Base-by-base conservation (phyloP, 2,888 invertebrate genomes). In the Oithona nana region DNA sequence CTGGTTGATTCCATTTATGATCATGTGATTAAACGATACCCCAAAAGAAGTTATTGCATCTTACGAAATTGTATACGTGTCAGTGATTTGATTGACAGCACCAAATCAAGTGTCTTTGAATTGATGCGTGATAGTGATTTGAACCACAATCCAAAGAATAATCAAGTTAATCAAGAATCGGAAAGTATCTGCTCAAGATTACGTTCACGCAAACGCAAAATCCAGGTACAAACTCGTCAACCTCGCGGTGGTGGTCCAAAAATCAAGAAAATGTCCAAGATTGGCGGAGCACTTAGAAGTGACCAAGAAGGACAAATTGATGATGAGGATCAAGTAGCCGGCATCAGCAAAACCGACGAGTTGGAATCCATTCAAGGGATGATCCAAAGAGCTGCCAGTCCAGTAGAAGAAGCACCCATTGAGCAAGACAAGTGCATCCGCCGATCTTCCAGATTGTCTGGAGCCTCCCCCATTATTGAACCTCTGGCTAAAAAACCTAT, bases 1-100 rank as follows among this genome's bases (percentile, higher is more conserved):
- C 62, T 62, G 39, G 20, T 62, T 24, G 62, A 62, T 39, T 20
- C 29, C 22, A 54, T 62, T 13, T 62, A 62, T 48, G 31, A 62
- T 24, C 54, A 62, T 56, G 56, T 62, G 13, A 13, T 62, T 24
- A 62, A 62, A 24, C 29, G 31, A 28, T 62, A 62, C 52, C 62
- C 62, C 1, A 55, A 56, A 26, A 55, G 62, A 26, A 57, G 56
- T 16, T 62, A 54, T 48, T 62, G 55, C 16, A 62, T 62, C 2
- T 22, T 62, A 8, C 55, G 62, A n/a, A 62, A 62, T 48, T 62
- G 62, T 31, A 54, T 62, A 6, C 28, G 30, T 13, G 62, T 62
- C 28, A 62, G 62, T 56, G 56, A 62, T 30, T 29, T 62, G 20
- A 28, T 62, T 31, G n/a, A 39, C 20, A 24, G 26, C 39, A 26